These are phyloP conservation scores for Yponomeuta sedellus DNA, from an alignment of 2,888 invertebrate genomes.

Conservation along the genomic window DNA sequence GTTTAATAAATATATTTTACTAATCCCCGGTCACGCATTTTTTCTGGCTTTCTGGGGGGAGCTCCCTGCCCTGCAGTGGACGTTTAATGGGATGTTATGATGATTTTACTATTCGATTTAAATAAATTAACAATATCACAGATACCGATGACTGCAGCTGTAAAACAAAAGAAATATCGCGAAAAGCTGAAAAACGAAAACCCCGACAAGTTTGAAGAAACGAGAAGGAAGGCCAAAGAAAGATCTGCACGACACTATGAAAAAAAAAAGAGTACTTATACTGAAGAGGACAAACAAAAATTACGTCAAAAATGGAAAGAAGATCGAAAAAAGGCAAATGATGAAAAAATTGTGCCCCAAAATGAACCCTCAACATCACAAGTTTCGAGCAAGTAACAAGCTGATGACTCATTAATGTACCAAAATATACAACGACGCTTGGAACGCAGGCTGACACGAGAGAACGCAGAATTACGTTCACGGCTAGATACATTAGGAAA, in stretches of 20 bases:
- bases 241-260: not conserved
- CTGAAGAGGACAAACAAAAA: no score
- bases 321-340: no score
- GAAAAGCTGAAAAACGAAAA: conserved; percentile 13
- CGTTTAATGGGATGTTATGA: conserved; percentile 8
- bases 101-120: conserved; percentile 8
- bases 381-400: conserved; percentile 1
- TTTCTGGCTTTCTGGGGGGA: conserved; percentile 7
- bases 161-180: conserved; percentile 15
- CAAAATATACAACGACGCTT: no score
- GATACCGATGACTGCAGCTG: conserved; percentile 11
- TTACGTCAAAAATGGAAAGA: no score
- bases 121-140: not conserved
- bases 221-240: conserved; percentile 3
- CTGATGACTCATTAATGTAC: no score
- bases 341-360: conserved; percentile 4
- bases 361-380: conserved; percentile 9
- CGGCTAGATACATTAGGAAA: conserved; percentile 15
- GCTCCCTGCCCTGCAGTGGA: not conserved
- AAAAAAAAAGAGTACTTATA: no score
- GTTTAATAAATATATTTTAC: no score
- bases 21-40: conserved; percentile 1
- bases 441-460: not conserved
- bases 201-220: conserved; percentile 10
- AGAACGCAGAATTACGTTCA: conserved; percentile 9